These are phyloP conservation scores for Bruchidius siliquastri DNA, from an alignment of 2,888 invertebrate species.

Conservation along the genomic window DNA sequence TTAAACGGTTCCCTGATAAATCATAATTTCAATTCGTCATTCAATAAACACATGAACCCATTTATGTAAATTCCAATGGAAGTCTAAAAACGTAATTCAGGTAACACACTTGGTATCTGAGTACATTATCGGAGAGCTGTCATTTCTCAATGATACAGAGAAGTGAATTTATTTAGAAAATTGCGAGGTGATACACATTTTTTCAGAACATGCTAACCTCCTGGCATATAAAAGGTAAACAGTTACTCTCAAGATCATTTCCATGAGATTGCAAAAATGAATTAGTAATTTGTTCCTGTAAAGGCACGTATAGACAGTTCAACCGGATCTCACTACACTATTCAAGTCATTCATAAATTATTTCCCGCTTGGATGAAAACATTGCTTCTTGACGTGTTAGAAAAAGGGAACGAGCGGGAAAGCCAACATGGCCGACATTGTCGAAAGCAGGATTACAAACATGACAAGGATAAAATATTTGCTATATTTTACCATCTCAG, in stretches of 20 bases:
- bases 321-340: no score
- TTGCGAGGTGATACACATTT: background rate
- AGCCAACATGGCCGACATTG: no score
- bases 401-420: no score
- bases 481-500: no score
- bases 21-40: no score
- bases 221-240: slow-evolving; percentile 7
- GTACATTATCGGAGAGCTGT: background rate
- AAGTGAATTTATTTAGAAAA: background rate
- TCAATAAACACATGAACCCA: no score
- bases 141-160: background rate
- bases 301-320: background rate
- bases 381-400: no score
- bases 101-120: background rate
- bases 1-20: no score
- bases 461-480: no score
- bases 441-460: no score
- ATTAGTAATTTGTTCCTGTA: background rate
- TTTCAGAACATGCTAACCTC: background rate
- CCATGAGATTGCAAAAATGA: slow-evolving; percentile 12
- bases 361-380: no score
- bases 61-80: background rate
- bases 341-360: no score
- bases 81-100: background rate
- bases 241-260: slow-evolving; percentile 18